Conservation (phyloP, 2,888 invertebrate species). For the Clistopyga incitator region DNA sequence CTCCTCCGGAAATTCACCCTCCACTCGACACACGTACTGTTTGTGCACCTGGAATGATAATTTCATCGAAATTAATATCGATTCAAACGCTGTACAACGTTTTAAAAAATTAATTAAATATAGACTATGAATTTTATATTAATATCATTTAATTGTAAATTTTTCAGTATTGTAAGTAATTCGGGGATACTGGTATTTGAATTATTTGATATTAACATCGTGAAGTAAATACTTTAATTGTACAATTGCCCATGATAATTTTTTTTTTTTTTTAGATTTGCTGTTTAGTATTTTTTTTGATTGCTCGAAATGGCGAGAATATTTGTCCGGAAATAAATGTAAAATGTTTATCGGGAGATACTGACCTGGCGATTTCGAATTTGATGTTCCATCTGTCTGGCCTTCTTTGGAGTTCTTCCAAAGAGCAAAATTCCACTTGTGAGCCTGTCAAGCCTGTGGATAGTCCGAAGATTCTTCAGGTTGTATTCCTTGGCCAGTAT, state of each 20-base stretch:
- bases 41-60: slow-evolving; percentile 89
- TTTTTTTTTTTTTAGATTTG: no score
- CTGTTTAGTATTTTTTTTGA: no score
- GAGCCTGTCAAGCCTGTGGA: slow-evolving; percentile 97
- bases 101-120: no score
- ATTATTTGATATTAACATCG: no score
- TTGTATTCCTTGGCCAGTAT: slow-evolving; percentile 98
- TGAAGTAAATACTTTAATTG: no score
- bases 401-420: slow-evolving; percentile 96
- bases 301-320: no score
- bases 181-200: no score
- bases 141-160: no score
- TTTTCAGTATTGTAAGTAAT: no score
- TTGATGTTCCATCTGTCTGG: slow-evolving; percentile 97
- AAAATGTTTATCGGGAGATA: neutral
- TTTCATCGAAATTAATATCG: neutral
- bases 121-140: no score
- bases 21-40: slow-evolving; percentile 97
- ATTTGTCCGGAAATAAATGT: no score
- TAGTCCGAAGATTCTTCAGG: slow-evolving; percentile 95
- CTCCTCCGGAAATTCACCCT: slow-evolving; percentile 97
- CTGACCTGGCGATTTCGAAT: slow-evolving; percentile 92
- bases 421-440: slow-evolving; percentile 97
- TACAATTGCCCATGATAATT: no score
- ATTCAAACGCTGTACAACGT: neutral